A percentile compares a stretch with the other conserved stretches of the same genome.
Conservation (phyloP, 1,140 invertebrate genomes). For the Apis mellifera region DNA sequence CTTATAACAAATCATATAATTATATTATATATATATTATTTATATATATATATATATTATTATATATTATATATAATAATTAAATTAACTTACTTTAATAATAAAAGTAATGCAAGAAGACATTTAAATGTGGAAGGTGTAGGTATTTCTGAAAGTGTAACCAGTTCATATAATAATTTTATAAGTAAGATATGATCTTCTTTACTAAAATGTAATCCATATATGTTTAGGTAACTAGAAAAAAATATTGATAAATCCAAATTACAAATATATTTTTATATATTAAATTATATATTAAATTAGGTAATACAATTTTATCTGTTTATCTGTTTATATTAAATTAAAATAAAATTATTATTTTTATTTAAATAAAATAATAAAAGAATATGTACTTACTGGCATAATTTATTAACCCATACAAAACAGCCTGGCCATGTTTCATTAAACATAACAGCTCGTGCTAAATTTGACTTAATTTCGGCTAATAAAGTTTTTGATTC, state of each 20-base stretch:
- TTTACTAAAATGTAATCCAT: slow-evolving; percentile 94
- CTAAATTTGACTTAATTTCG: slow-evolving; percentile 87
- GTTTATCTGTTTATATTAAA: too few species aligned
- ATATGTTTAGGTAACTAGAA: slow-evolving; percentile 90
- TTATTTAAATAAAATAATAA: not conserved
- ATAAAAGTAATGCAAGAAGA: slow-evolving; percentile 78
- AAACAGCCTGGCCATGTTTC: slow-evolving; percentile 86
- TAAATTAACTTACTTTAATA: slow-evolving; percentile 82
- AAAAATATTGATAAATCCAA: slow-evolving; percentile 52
- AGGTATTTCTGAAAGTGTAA: slow-evolving; percentile 90
- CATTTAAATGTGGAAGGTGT: slow-evolving; percentile 86
- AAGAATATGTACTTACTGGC: slow-evolving; percentile 81
- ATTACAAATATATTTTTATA: slow-evolving; percentile 1
- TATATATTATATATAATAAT: slow-evolving; percentile 1
- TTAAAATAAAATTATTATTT: not conserved
- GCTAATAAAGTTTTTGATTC: slow-evolving; percentile 84
- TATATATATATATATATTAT: not conserved
- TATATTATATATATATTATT: not conserved
- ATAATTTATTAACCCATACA: slow-evolving; percentile 84
- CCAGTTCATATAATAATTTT: slow-evolving; percentile 90
- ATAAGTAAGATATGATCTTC: slow-evolving; percentile 94
- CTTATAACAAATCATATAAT: not conserved
- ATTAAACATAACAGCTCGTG: slow-evolving; percentile 84
- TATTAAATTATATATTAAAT: too few species aligned
- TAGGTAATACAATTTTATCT: not conserved